phyloP scores from a whole-genome alignment of 2,797 vertebrate genomes.

The Channa striata region DNA sequence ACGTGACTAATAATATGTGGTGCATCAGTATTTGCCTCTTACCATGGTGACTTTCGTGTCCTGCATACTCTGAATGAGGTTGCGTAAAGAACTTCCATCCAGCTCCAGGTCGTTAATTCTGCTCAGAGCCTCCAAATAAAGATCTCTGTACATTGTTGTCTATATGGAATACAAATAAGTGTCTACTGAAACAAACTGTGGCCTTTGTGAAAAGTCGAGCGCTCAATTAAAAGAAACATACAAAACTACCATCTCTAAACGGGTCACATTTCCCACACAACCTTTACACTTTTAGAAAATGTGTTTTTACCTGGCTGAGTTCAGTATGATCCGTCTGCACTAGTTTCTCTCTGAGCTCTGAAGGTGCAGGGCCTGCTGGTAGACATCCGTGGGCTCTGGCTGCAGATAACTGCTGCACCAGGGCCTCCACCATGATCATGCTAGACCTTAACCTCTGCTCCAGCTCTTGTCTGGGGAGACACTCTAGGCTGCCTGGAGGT shows the following conservation, averaged over 20 bases:
- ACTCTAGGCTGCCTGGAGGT: constrained; percentile 83
- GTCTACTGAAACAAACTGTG: neutral
- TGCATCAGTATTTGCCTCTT: constrained; percentile 33
- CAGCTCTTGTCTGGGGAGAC: constrained; percentile 85
- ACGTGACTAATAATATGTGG: neutral
- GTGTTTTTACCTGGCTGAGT: constrained; percentile 80
- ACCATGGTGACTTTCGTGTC: constrained; percentile 73
- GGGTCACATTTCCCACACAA: neutral
- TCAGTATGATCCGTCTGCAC: constrained; percentile 89
- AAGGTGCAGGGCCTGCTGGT: constrained; percentile 68
- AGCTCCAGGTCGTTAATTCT: constrained; percentile 78
- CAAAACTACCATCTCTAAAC: neutral
- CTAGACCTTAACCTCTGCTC: constrained; percentile 89
- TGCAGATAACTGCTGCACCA: constrained; percentile 86
- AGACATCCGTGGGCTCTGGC: constrained; percentile 57
- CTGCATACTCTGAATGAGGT: constrained; percentile 75
- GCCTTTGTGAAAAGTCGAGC: neutral
- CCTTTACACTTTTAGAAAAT: neutral
- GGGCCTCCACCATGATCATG: constrained; percentile 90
- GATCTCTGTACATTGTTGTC: constrained; percentile 82
- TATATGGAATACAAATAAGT: constrained; percentile 41
- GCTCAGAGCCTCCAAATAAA: constrained; percentile 79
- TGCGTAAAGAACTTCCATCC: constrained; percentile 66
- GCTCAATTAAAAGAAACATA: neutral
- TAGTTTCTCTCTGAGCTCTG: constrained; percentile 82